Conservation (phyloP, 2,113 vertebrate genomes). For the Phalacrocorax carbo region DNA sequence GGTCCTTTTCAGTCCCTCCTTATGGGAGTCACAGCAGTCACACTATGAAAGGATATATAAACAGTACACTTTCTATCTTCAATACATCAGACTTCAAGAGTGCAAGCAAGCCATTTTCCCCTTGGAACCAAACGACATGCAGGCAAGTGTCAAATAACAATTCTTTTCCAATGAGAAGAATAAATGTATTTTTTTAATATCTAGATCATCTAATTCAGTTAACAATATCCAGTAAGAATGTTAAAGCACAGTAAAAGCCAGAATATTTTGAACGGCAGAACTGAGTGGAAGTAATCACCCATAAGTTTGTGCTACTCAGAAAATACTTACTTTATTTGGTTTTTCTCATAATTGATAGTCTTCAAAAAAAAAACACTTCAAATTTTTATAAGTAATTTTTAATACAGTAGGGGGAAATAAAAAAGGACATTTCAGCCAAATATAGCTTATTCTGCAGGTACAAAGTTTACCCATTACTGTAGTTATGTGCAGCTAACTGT, state of each 20-base stretch:
- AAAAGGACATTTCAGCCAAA: neutral
- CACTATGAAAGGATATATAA: constrained; percentile 92
- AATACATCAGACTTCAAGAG: constrained; percentile 77
- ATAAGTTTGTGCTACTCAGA: neutral
- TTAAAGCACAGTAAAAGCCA: neutral
- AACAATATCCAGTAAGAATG: neutral
- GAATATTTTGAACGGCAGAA: neutral
- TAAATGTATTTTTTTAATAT: neutral
- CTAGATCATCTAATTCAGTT: neutral
- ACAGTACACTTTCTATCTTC: constrained; percentile 87
- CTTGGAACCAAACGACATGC: constrained; percentile 75
- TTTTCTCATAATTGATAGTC: neutral
- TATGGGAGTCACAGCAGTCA: constrained; percentile 71
- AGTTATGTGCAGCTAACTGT: neutral
- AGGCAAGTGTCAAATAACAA: constrained; percentile 76
- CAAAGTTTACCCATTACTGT: neutral
- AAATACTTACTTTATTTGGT: neutral
- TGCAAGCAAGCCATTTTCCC: constrained; percentile 63
- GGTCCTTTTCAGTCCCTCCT: constrained; percentile 89
- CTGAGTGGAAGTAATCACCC: neutral
- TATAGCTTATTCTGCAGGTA: neutral
- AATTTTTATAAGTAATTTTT: neutral
- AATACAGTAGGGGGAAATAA: neutral
- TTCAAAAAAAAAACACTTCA: neutral
- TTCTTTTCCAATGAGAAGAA: neutral